These are phyloP conservation scores for Probaryconus sp. DNA, from an alignment of 1,140 invertebrate species.

Conservation along the genomic window DNA sequence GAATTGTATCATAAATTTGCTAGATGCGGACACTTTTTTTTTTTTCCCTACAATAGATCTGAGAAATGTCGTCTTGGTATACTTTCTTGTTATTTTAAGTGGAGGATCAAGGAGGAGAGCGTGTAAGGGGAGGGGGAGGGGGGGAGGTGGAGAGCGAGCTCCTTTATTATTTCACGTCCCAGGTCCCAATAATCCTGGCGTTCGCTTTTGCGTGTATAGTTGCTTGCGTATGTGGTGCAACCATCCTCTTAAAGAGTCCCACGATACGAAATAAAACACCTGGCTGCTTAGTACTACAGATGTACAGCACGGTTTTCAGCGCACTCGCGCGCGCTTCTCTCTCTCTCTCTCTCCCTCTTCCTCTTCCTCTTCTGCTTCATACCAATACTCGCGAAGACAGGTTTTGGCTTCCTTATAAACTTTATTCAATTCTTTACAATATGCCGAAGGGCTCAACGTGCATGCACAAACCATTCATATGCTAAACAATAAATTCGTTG, in stretches of 20 bases:
- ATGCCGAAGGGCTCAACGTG: slow-evolving; percentile 71
- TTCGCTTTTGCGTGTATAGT: slow-evolving; percentile 41
- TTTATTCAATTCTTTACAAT: slow-evolving; percentile 77
- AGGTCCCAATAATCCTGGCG: slow-evolving; percentile 47
- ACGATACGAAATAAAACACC: slow-evolving; percentile 76
- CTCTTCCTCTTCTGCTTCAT: slow-evolving; percentile 28
- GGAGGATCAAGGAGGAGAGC: slow-evolving; percentile 44
- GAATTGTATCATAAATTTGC: too few species aligned
- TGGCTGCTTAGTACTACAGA: slow-evolving; percentile 68
- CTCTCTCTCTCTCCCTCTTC: slow-evolving; percentile 24
- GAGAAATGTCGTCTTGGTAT: slow-evolving; percentile 22
- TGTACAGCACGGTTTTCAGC: slow-evolving; percentile 34
- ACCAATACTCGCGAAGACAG: slow-evolving; percentile 65
- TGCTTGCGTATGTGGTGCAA: slow-evolving; percentile 64
- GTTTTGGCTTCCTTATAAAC: slow-evolving; percentile 75
- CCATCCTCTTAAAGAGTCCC: slow-evolving; percentile 74
- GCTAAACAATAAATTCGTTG: slow-evolving; percentile 75
- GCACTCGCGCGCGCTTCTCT: slow-evolving; percentile 35
- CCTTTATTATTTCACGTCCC: slow-evolving; percentile 51
- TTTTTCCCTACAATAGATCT: background rate
- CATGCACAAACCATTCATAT: slow-evolving; percentile 70
- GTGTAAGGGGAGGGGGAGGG: too few species aligned
- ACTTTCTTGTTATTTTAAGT: slow-evolving; percentile 57
- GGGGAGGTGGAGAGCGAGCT: too few species aligned
- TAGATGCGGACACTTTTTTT: too few species aligned